These are phyloP conservation scores for Syrmaticus mikado DNA, from an alignment of 2,113 vertebrate genomes.

Conservation along the genomic window DNA sequence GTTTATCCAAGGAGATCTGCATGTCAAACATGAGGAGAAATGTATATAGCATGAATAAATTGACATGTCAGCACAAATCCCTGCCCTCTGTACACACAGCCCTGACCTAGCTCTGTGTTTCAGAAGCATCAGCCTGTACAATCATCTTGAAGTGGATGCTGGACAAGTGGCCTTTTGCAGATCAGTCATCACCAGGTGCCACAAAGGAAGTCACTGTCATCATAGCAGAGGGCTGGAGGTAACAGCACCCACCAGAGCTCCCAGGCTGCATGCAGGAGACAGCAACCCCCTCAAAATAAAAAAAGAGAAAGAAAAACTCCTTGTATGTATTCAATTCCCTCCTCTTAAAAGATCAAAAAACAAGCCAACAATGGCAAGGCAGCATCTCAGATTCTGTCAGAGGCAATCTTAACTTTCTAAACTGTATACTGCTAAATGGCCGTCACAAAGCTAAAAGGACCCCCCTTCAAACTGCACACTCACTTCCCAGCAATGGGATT, in stretches of 20 bases:
- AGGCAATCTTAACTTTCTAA: neutral
- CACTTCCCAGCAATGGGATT: neutral
- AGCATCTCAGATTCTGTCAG: neutral
- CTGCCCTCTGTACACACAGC: slow-evolving; percentile 41
- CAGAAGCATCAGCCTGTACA: neutral
- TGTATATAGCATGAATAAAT: slow-evolving; percentile 55
- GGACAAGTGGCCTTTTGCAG: neutral
- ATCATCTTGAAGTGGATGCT: neutral
- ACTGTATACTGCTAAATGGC: neutral
- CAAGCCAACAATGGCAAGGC: rapidly evolving
- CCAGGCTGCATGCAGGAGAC: neutral
- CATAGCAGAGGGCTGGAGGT: neutral
- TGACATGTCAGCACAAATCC: slow-evolving; percentile 64
- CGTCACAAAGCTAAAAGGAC: neutral
- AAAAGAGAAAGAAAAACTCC: neutral
- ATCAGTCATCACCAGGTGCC: neutral
- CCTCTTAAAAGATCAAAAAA: neutral
- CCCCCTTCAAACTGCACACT: neutral
- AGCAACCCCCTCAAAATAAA: neutral
- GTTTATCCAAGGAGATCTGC: slow-evolving; percentile 68
- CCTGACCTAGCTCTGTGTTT: neutral
- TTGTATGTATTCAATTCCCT: neutral
- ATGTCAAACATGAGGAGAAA: slow-evolving; percentile 58
- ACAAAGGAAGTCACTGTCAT: neutral
- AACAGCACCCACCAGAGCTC: neutral